Percentiles rank a stretch among this genome's conserved stretches.
phyloP scores from a whole-genome alignment of 2,797 vertebrate species.

The Perodicticus potto region DNA sequence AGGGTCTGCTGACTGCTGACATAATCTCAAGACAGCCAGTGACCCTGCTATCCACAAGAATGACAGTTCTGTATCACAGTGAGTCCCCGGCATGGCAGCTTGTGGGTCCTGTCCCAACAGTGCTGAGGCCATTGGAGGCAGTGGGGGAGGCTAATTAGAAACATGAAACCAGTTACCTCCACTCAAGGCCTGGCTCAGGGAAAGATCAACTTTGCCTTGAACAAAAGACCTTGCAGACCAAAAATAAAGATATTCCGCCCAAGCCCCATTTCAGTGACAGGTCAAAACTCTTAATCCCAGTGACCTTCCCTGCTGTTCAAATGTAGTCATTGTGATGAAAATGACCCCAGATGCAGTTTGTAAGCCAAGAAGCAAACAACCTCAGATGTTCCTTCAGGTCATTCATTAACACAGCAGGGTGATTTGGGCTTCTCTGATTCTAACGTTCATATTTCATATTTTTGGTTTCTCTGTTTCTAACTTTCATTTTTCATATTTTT shows the following conservation, averaged over 20 bases:
- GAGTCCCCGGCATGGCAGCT: neutral
- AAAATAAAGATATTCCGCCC: constrained; percentile 53
- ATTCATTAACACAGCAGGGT: constrained; percentile 25
- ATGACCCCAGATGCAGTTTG: neutral
- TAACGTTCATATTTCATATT: constrained; percentile 61
- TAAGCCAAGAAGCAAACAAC: constrained; percentile 47
- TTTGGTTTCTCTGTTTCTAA: constrained; percentile 39
- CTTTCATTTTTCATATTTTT: constrained; percentile 52
- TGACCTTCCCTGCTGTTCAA: constrained; percentile 38
- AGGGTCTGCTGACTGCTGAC: neutral
- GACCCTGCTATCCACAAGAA: neutral
- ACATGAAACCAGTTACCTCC: constrained; percentile 15
- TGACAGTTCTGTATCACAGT: neutral
- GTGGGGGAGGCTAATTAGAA: neutral
- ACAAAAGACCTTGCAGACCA: constrained; percentile 46
- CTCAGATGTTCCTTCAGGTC: constrained; percentile 26
- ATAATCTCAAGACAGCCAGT: neutral
- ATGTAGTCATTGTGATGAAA: constrained; percentile 57
- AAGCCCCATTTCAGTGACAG: constrained; percentile 29
- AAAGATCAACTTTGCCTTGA: constrained; percentile 47
- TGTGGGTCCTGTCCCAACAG: neutral
- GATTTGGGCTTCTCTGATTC: constrained; percentile 62
- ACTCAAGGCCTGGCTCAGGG: neutral
- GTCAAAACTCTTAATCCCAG: constrained; percentile 57
- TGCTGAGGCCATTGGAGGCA: neutral